phyloP scores from a whole-genome alignment of 23 tunicate genomes.

The Phallusia fumigata region DNA sequence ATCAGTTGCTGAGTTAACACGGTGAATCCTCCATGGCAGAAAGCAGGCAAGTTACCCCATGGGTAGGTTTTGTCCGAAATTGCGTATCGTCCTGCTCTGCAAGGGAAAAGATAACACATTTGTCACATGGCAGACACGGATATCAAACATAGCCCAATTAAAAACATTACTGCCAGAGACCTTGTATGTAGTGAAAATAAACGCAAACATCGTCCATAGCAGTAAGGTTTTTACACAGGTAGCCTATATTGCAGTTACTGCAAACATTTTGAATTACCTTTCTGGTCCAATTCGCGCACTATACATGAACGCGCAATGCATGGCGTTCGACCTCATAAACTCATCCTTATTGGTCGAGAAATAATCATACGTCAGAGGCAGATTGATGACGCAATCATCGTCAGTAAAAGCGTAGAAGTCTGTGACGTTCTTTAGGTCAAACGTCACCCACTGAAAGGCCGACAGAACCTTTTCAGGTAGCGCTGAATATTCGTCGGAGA shows the following conservation, averaged over 20 bases:
- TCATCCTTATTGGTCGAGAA: conserved; percentile 21
- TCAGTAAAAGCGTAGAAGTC: conserved; percentile 66
- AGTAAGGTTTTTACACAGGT: too few relatives aligned
- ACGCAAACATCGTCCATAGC: too few relatives aligned
- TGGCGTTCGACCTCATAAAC: conserved; percentile 15
- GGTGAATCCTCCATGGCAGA: conserved; percentile 81
- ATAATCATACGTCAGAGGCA: conserved; percentile 53
- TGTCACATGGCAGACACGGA: too few relatives aligned
- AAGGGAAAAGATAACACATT: neutral
- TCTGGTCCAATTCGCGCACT: conserved; percentile 32
- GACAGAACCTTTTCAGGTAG: conserved; percentile 53
- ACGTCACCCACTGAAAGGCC: conserved; percentile 56
- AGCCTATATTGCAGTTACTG: too few relatives aligned
- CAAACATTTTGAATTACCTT: conserved; percentile 33
- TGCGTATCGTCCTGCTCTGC: conserved; percentile 33
- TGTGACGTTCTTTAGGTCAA: conserved; percentile 37
- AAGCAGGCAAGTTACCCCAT: conserved; percentile 31
- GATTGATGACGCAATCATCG: conserved; percentile 81
- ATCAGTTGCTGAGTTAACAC: conserved; percentile 27
- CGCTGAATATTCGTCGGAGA: neutral
- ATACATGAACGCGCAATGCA: conserved; percentile 72
- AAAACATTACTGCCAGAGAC: too few relatives aligned
- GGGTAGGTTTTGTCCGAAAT: conserved; percentile 48
- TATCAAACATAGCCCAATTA: too few relatives aligned
- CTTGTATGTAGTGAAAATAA: too few relatives aligned